Percentiles rank a stretch among this genome's conserved stretches.
phyloP scores from a whole-genome alignment of 2,888 invertebrate species.

The Xestia xanthographa region DNA sequence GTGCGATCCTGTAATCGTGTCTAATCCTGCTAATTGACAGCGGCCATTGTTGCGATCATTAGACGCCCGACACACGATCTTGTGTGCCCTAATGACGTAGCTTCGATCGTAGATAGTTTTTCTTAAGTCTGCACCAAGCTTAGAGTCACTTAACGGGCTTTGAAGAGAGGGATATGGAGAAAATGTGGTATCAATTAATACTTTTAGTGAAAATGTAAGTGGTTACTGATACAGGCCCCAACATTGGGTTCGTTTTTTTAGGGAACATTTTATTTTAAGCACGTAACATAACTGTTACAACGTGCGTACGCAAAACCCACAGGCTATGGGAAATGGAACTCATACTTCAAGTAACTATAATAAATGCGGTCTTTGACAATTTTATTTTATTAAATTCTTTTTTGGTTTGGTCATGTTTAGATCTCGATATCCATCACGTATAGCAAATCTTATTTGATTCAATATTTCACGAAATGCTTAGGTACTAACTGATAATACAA shows the following conservation, averaged over 20 bases:
- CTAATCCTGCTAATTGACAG: constrained; percentile 61
- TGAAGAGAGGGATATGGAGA: neutral
- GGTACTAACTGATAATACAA: neutral
- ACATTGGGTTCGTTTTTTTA: no score
- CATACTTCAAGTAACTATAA: no score
- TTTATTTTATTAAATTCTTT: no score
- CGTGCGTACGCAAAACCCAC: no score
- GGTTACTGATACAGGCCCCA: neutral
- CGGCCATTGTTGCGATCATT: constrained; percentile 40
- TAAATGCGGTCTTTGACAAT: no score
- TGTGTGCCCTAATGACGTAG: constrained; percentile 25
- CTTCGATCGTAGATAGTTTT: constrained; percentile 25
- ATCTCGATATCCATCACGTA: no score
- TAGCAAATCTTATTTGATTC: no score
- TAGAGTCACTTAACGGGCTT: neutral
- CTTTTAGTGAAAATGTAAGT: neutral
- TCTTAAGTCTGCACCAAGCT: constrained; percentile 18
- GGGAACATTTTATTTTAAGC: no score
- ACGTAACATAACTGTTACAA: no score
- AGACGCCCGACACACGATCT: constrained; percentile 22
- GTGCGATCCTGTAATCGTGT: constrained; percentile 36
- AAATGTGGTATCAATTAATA: neutral
- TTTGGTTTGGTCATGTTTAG: no score
- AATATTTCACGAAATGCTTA: no score
- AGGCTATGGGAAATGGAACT: no score